phyloP scores from a whole-genome alignment of 1,140 invertebrate species.

The Calephelis virginiensis region DNA sequence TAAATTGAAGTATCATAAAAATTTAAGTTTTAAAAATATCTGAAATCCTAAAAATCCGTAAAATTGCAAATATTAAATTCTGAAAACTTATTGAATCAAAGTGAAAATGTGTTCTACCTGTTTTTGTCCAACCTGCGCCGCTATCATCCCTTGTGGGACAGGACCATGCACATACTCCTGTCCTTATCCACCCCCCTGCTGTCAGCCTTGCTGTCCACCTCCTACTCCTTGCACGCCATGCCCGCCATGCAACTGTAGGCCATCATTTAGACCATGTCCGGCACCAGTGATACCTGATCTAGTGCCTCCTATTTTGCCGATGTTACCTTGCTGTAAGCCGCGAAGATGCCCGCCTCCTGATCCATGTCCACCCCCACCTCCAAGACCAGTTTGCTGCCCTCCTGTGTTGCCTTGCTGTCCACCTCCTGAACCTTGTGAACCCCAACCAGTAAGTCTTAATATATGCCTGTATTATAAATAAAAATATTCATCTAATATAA shows the following conservation, averaged over 20 bases:
- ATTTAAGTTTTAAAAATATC: background rate
- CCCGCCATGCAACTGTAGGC: conserved; percentile 53
- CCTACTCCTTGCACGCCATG: conserved; percentile 63
- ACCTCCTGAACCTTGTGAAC: conserved; percentile 62
- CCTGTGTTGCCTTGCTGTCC: conserved; percentile 64
- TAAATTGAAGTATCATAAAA: conserved; percentile 1
- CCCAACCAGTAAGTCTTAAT: conserved; percentile 52
- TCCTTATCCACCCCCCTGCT: conserved; percentile 48
- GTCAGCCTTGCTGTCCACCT: conserved; percentile 59
- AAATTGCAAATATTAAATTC: background rate
- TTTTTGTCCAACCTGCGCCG: conserved; percentile 60
- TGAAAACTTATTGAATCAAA: background rate
- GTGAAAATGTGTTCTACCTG: conserved; percentile 45
- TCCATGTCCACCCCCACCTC: conserved; percentile 49
- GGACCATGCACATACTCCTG: conserved; percentile 51
- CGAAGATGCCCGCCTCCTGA: conserved; percentile 47
- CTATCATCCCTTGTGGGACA: conserved; percentile 57
- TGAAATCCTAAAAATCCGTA: conserved; percentile 14
- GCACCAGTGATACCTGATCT: conserved; percentile 57
- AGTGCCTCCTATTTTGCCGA: conserved; percentile 58
- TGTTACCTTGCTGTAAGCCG: conserved; percentile 53
- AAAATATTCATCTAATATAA: too few species aligned
- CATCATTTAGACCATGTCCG: conserved; percentile 53
- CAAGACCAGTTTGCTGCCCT: conserved; percentile 56
- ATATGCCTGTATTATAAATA: background rate